Evolutionary conservation across 1,140 invertebrate species (phyloP), one percentile per base, ranked within the genome.

Genomic region (Aricia agestis): DNA sequence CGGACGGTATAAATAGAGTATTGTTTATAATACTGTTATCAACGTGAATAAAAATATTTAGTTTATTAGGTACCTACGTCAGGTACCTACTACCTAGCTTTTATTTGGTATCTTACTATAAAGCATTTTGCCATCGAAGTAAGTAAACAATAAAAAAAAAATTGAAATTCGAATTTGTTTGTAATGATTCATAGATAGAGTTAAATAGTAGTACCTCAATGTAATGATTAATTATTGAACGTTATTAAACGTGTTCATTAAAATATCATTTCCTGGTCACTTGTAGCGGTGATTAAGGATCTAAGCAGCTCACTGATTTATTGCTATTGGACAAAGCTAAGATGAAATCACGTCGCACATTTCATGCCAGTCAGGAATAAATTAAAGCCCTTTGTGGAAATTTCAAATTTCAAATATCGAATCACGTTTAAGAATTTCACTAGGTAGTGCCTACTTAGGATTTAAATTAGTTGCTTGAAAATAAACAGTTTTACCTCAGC

Each of bases 301-400:
- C 19, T 63, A 25, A 19, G 59, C 17, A 63, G 59, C 19, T 18
- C 2, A 25, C 59, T 63, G 59, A 63, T 63, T 63, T 7, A 63
- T 63, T 63, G 0, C 17, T 36, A 59, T 63, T 17, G 59, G 19
- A 31, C 59, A 63, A 63, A 63, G 59, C 18, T 7, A 11, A 63
- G 59, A 63, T 63, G 59, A 63, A 63, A 25, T 63, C 59, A 63
- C 59, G 59, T 63, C 18, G 17, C 17, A 25, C 25, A 63, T 63
- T 63, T 19, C 19, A 25, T 25, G 18, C 19, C 59, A 19, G 18
- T 18, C 17, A 25, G 19, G 19, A 13, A 63, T 63, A 9, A 59
- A 59, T 25, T 63, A 25, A n/a, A n/a, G 19, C 5, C 18, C n/a
- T 19, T 25, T 61, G 57, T 59, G 17, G 18, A 18, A 32, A 32